Base-by-base conservation (phyloP, 2,797 vertebrate genomes). In the Apodemus agrarius region DNA sequence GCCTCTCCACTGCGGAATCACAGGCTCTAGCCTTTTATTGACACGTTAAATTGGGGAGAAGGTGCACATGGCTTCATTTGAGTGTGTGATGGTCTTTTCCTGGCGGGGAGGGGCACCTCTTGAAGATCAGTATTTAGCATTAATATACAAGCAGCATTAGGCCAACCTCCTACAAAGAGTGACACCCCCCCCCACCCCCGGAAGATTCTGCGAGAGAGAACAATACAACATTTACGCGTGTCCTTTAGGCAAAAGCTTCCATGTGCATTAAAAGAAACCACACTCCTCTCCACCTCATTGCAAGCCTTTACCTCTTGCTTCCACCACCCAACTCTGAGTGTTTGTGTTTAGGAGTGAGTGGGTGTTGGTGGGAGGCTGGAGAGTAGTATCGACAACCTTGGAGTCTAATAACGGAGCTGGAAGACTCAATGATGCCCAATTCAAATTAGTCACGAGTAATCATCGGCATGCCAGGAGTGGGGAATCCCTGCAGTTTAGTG, bases 361-460 rank as follows among this genome's bases (percentile, higher is more conserved):
- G 88, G 82, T 95, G 85, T 85, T 46, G 65, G 86, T 65, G 37
- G 92, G 92, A 96, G 89, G 54, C 74, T 59, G 91, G 21, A 72
- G 37, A 61, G 26, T 65, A 46, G 74, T 43, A 52, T 78, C 2
- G 12, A 95, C 81, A 74, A 16, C 72, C 84, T 94, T 22, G 0
- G 40, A 40, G 63, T 17, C 26, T 91, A 95, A 92, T 95, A 95
- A 96, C 61, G 75, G 49, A 96, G 81, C 76, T 88, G 93, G 93
- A n/a, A 46, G 91, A 92, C 69, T 89, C 95, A 82, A 1, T 43
- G 92, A 97, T 1, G 4, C 82, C 93, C 92, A 75, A 40, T 91
- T 94, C 87, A 96, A 94, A 96, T 97, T 91, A 97, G 96, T 97
- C 93, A 97, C 1, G 1, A 84, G 90, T n/a, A 92, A 91, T 91